phyloP scores from a whole-genome alignment of 2,888 invertebrate species.

The Teleogryllus oceanicus region DNA sequence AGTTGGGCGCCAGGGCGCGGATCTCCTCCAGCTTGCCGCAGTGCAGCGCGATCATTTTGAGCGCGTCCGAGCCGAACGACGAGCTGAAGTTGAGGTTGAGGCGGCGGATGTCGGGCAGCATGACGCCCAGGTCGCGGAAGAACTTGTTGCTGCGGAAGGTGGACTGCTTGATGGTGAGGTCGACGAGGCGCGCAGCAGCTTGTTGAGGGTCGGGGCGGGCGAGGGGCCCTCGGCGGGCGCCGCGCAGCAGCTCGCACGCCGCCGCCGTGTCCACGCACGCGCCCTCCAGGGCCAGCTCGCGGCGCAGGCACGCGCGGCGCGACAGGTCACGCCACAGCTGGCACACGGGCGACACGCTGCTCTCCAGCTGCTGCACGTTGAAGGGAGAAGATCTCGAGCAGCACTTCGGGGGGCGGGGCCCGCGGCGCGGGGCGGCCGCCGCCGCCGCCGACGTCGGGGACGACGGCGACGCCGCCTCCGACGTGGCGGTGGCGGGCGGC shows the following conservation, averaged over 20 bases:
- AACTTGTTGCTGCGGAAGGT: slow-evolving; percentile 4
- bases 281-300: background rate
- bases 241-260: slow-evolving; percentile 18
- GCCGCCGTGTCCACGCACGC: background rate
- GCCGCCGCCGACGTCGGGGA: background rate
- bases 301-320: background rate
- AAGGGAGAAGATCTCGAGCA: slow-evolving; percentile 5
- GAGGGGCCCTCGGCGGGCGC: no score
- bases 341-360: slow-evolving; percentile 10
- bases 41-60: slow-evolving; percentile 8
- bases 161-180: slow-evolving; percentile 1
- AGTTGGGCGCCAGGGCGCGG: background rate
- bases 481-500: background rate
- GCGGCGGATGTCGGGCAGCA: background rate
- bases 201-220: no score
- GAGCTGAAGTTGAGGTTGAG: background rate
- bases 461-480: background rate
- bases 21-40: slow-evolving; percentile 18
- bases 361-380: background rate
- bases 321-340: background rate
- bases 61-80: slow-evolving; percentile 7
- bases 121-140: background rate
- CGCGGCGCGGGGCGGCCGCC: background rate
- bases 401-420: background rate
- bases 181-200: slow-evolving; percentile 5